Base-by-base conservation (phyloP, 2,113 vertebrate genomes). In the Ancistrus triradiatus region DNA sequence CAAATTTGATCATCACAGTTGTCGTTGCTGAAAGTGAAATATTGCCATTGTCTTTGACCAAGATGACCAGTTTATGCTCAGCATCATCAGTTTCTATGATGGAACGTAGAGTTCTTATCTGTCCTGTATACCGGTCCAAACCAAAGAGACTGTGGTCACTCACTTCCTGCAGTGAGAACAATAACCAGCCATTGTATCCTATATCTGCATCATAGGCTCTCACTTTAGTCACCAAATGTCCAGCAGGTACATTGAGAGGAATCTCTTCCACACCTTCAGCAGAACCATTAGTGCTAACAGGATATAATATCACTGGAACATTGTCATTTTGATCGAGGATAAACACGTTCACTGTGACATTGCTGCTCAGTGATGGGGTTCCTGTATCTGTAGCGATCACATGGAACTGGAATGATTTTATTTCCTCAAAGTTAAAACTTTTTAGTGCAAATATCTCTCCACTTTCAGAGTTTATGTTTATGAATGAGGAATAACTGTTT, bases 41-140 rank as follows among this genome's bases (percentile, higher is more conserved):
- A 14, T 76, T 74, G 1, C 74, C 73, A 71, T 74, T 83, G 47
- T 86, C 84, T 69, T 79, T 82, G 27, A 86, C 80, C 46, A 84
- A 38, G 46, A 88, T 74, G n/a, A 81, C 17, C 18, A 86, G 62
- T 24, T 59, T 74, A 22, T 85, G 78, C 22, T 65, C 65, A 6
- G 65, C 47, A 3, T 66, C 51, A 21, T 86, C 86, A 19, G 64
- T 35, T n/a, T 84, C 83, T 8, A 76, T 77, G 52, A 87, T 44
- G 17, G 52, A 14, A 3, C 75, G 80, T 3, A 76, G 76, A 1
- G 65, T 74, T 37, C 68, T 70, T 19, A 85, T 78, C 52, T 82
- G 81, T 53, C 83, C 83, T 7, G 77, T 83, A 15, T 80, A 68
- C 1, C 73, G 69, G 7, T 74, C 69, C 53, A 81, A 69, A 17